Base-by-base conservation (phyloP, 2,797 vertebrate species). In the Chaunax sp. region DNA sequence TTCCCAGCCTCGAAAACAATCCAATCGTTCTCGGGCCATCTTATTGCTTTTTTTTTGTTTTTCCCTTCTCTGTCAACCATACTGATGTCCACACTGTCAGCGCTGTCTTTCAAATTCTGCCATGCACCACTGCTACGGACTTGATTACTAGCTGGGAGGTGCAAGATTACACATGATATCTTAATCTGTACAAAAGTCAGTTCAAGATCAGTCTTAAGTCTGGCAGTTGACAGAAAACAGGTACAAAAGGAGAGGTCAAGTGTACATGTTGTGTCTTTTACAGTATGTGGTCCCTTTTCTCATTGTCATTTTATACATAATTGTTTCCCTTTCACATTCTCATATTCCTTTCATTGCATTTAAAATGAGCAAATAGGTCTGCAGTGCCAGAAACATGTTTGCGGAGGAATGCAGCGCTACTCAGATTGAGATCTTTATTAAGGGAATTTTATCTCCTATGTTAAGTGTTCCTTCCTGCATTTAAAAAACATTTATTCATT, bases 111-210 rank as follows among this genome's bases (percentile, higher is more conserved):
- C 22, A 49, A 25, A 26, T 25, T 22, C 15, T 11, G 28, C 43
- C 69, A 38, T 73, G 23, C 37, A 65, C 51, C 55, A 50, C 33
- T 47, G 50, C 61, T 43, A 26, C 56, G 19, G 46, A 64, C 57
- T 43, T 13, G 65, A 73, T 52, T 71, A 64, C 80, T 67, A 70
- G 75, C 65, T 35, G 54, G 0, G 14, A 12, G 57, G 64, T 49
- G 46, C 26, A 43, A 67, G 54, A 65, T 56, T 64, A 80, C 33
- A 53, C 69, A 69, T 30, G 28, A 9, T 5, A 9, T 30, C 28
- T 30, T 69, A 69, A 75, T 71, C 68, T 75, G 25, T 19, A 58
- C 59, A 51, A 33, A 46, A 54, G 47, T 41, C 41, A 77, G 74
- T 81, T 67, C 43, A 51, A 55, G 43, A 67, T 73, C 50, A 51